These are phyloP conservation scores for Thymelicus acteon DNA, from an alignment of 2,888 invertebrate species.

Conservation along the genomic window DNA sequence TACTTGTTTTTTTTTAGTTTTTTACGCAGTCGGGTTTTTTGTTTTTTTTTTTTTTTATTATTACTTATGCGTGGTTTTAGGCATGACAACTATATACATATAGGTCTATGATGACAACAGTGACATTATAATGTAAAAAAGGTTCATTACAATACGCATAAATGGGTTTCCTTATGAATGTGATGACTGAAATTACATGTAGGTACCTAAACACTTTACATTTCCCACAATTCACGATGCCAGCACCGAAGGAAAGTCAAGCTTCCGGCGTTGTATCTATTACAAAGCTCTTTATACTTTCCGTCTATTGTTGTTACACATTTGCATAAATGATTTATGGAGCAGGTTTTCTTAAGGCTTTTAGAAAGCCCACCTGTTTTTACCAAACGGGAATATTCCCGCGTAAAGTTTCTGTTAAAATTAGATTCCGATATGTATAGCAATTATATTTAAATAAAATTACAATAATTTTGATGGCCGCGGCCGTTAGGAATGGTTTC, in stretches of 20 bases:
- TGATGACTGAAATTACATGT: too few relatives aligned
- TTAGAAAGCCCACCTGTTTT: constrained; percentile 30
- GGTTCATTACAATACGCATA: too few relatives aligned
- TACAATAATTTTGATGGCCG: constrained; percentile 28
- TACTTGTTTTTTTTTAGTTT: too few relatives aligned
- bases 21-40: too few relatives aligned
- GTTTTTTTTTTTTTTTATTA: too few relatives aligned
- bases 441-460: constrained; percentile 35
- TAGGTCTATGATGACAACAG: too few relatives aligned
- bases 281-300: constrained; percentile 35
- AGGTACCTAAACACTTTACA: neutral
- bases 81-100: too few relatives aligned
- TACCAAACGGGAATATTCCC: constrained; percentile 6
- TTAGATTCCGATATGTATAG: constrained; percentile 15
- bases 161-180: too few relatives aligned
- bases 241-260: neutral
- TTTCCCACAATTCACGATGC: neutral
- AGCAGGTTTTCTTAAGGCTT: constrained; percentile 35
- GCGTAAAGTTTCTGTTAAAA: constrained; percentile 26
- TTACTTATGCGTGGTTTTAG: too few relatives aligned
- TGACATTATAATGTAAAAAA: too few relatives aligned
- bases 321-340: constrained; percentile 48
- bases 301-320: constrained; percentile 39
- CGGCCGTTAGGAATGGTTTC: constrained; percentile 19
- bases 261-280: neutral